Evolutionary conservation across 2,113 vertebrate genomes (phyloP).

Genomic region (Mungos mungo): DNA sequence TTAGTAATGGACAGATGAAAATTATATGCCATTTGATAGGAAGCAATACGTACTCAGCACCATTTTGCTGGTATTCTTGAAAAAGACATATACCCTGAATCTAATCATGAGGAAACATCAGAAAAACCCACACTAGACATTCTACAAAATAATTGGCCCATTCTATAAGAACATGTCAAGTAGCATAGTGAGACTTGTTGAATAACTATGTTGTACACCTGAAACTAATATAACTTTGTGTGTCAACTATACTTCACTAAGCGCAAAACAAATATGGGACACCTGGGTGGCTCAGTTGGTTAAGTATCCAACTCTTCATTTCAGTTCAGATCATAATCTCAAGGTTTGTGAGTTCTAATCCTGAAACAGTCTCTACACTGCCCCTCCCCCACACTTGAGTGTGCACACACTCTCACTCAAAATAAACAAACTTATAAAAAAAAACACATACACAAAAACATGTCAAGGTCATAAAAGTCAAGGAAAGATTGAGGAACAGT

Average conservation of each 20-base stretch:
- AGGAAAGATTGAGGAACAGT: not conserved
- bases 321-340: too few relatives aligned
- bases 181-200: not conserved
- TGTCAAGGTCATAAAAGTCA: not conserved
- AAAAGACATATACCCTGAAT: not conserved
- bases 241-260: not conserved
- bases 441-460: not conserved
- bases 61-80: not conserved
- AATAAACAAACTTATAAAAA: too few relatives aligned
- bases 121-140: not conserved
- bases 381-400: too few relatives aligned
- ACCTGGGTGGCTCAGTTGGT: too few relatives aligned
- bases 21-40: not conserved
- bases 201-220: not conserved
- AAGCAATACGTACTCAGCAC: not conserved
- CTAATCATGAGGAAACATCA: not conserved
- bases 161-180: not conserved
- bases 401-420: too few relatives aligned
- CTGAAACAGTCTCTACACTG: too few relatives aligned
- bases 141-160: not conserved
- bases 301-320: too few relatives aligned
- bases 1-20: not conserved
- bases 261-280: not conserved
- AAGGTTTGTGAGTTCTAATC: too few relatives aligned
- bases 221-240: not conserved